These are phyloP conservation scores for Acestrorhynchus altus DNA, from an alignment of 2,797 vertebrate genomes.

Conservation along the genomic window DNA sequence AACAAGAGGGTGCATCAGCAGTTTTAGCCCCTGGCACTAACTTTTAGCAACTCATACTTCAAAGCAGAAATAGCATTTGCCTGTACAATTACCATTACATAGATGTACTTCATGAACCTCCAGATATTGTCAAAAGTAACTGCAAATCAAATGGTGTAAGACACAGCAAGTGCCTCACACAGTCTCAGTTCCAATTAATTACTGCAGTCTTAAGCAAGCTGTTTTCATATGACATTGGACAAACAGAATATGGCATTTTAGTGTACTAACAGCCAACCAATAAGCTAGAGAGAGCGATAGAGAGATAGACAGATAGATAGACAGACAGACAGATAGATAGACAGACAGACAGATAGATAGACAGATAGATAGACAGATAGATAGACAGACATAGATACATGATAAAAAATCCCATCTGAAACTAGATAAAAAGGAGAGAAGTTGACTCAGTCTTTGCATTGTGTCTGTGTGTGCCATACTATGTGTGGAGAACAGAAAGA, in stretches of 20 bases:
- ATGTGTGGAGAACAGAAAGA: too few relatives aligned
- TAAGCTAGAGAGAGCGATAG: too few relatives aligned
- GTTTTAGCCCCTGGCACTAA: constrained; percentile 49
- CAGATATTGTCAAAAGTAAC: neutral
- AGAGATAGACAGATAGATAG: too few relatives aligned
- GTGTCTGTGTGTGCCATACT: too few relatives aligned
- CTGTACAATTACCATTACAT: neutral
- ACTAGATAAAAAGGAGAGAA: too few relatives aligned
- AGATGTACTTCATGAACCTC: neutral
- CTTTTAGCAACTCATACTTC: neutral
- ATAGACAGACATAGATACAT: too few relatives aligned
- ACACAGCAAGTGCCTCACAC: neutral
- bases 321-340: too few relatives aligned
- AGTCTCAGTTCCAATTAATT: constrained; percentile 28
- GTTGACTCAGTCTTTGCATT: too few relatives aligned
- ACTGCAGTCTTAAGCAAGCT: constrained; percentile 43
- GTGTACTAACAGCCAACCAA: too few relatives aligned
- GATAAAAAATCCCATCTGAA: too few relatives aligned
- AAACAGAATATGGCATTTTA: constrained; percentile 46
- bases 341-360: too few relatives aligned
- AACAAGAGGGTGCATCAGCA: constrained; percentile 49
- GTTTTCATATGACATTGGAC: constrained; percentile 27
- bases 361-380: too few relatives aligned
- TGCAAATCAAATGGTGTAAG: neutral
- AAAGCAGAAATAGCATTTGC: neutral